Percentiles rank a stretch among this genome's conserved stretches.
Evolutionary conservation across 2,888 invertebrate genomes (phyloP).

Genomic region (Sthenelais limicola): DNA sequence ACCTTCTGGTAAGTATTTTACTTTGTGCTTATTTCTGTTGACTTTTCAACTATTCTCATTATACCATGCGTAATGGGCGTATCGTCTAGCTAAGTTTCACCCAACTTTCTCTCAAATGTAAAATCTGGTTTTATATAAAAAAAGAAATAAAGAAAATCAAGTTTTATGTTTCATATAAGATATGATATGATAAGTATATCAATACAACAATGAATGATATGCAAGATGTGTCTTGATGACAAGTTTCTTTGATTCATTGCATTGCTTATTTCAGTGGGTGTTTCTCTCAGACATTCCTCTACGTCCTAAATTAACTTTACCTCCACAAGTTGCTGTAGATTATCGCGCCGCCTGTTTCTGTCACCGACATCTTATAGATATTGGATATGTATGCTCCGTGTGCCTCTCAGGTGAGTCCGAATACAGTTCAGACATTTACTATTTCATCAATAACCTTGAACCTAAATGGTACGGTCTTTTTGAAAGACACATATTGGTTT

Average conservation of each 20-base stretch:
- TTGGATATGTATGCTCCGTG: constrained; percentile 97
- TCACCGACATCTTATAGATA: constrained; percentile 93
- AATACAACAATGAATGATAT: too few relatives aligned
- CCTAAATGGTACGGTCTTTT: too few relatives aligned
- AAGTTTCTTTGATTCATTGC: neutral
- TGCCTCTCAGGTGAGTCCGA: constrained; percentile 81
- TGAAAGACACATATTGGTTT: too few relatives aligned
- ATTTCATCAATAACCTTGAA: too few relatives aligned
- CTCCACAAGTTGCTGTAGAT: constrained; percentile 88
- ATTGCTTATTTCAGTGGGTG: constrained; percentile 81
- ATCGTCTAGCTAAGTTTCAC: too few relatives aligned
- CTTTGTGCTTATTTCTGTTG: neutral
- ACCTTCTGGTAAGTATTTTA: constrained; percentile 80
- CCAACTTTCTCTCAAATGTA: too few relatives aligned
- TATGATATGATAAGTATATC: too few relatives aligned
- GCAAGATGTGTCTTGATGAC: neutral
- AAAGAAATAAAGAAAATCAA: too few relatives aligned
- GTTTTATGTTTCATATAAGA: too few relatives aligned
- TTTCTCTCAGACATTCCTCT: constrained; percentile 83
- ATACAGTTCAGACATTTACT: neutral
- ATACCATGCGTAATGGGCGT: neutral
- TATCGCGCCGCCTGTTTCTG: constrained; percentile 99
- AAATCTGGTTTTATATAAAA: too few relatives aligned
- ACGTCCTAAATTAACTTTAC: constrained; percentile 86
- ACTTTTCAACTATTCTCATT: neutral